Base-by-base conservation (phyloP, 2,888 invertebrate genomes). In the Scaptodrosophila latifasciaeformis region DNA sequence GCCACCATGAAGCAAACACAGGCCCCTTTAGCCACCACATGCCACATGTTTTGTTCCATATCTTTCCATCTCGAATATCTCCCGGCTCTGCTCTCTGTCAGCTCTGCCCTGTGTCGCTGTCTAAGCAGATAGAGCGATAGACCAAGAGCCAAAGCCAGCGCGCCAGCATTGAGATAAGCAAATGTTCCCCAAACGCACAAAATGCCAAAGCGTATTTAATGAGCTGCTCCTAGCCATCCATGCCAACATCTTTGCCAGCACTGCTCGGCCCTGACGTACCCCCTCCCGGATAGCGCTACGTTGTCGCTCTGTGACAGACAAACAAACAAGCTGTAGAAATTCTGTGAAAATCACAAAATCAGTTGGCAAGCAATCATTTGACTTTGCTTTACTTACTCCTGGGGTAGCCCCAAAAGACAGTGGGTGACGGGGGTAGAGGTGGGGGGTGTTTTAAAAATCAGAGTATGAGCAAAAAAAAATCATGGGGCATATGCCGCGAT, bases 161-260 rank as follows among this genome's bases (percentile, higher is more conserved):
- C n/a, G n/a, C n/a, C n/a, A n/a, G n/a, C n/a, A n/a, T n/a, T n/a
- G n/a, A n/a, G n/a, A n/a, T n/a, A 78, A 75, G 69, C 78, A 44
- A 78, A 65, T 57, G 64, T 42, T 56, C 49, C 46, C 63, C 55
- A 49, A 59, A 67, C 56, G 62, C 69, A 57, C 59, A 66, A 60
- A 76, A 76, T 76, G 76, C 72, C 71, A 72, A 72, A 72, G 77
- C 77, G 72, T 65, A 72, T 78, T 72, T 72, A 72, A 72, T 72
- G 72, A 78, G 72, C 64, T 51, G 34, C 29, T 44, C 30, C 49
- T 31, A 46, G 21, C 6, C 13, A 34, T 7, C 13, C 6, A 34
- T 3, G n/a, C n/a, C n/a, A n/a, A n/a, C n/a, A n/a, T n/a, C n/a
- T n/a, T n/a, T n/a, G n/a, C n/a, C n/a, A n/a, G n/a, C n/a, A n/a